phyloP scores from a whole-genome alignment of 2,888 invertebrate species.

The Formica aserva region DNA sequence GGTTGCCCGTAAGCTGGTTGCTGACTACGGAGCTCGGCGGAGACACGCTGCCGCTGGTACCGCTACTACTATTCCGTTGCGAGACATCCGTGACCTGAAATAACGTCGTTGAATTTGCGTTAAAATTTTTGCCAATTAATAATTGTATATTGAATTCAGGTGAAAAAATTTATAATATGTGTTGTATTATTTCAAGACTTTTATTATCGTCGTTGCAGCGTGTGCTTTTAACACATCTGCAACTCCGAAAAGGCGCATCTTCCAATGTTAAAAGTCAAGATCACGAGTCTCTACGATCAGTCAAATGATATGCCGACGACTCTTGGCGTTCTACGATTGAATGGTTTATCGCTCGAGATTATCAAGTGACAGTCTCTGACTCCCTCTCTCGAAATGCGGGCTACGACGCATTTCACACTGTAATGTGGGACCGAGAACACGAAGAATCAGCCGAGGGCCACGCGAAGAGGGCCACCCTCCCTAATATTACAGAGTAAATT shows the following conservation, averaged over 20 bases:
- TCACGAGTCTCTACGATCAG: neutral
- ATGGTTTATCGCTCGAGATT: conserved; percentile 48
- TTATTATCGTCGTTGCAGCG: neutral
- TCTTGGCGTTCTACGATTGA: neutral
- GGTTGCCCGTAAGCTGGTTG: conserved; percentile 85
- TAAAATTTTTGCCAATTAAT: neutral
- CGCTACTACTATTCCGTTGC: conserved; percentile 86
- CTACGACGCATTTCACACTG: conserved; percentile 50
- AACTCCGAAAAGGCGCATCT: neutral
- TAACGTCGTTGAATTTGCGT: neutral
- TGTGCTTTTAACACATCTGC: neutral
- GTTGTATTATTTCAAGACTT: neutral
- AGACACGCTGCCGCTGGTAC: conserved; percentile 85
- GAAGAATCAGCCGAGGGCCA: conserved; percentile 61
- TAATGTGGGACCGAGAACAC: conserved; percentile 65
- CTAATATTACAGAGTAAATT: conserved; percentile 78
- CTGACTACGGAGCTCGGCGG: conserved; percentile 86
- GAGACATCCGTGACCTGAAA: conserved; percentile 86
- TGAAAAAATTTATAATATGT: neutral
- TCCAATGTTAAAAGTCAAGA: neutral
- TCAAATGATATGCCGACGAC: neutral
- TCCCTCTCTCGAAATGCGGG: conserved; percentile 26
- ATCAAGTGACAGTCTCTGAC: conserved; percentile 11
- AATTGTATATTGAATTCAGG: neutral
- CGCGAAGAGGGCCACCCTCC: conserved; percentile 68